These are phyloP conservation scores for Coendou prehensilis DNA, from an alignment of 2,797 vertebrate genomes.

Conservation along the genomic window DNA sequence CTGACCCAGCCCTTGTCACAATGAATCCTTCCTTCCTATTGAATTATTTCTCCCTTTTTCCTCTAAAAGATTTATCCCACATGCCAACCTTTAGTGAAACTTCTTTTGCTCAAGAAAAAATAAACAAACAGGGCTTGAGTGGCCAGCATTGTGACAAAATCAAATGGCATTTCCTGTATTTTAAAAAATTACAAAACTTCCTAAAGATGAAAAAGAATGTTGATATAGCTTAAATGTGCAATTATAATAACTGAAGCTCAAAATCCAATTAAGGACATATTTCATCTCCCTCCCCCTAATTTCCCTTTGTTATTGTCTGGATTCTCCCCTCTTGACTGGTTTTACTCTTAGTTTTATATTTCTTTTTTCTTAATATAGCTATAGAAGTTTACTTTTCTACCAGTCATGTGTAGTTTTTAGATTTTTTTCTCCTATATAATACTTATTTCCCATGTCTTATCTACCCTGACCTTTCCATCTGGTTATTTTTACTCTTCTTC, in stretches of 20 bases:
- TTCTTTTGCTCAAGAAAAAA: slow-evolving; percentile 80
- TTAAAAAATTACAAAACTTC: slow-evolving; percentile 65
- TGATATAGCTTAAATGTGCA: slow-evolving; percentile 60
- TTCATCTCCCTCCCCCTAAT: not conserved
- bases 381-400: slow-evolving; percentile 34
- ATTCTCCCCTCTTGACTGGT: not conserved
- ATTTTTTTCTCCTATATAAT: not conserved
- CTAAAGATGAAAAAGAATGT: slow-evolving; percentile 63
- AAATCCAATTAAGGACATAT: slow-evolving; percentile 62
- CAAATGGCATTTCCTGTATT: slow-evolving; percentile 79
- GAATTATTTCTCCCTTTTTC: slow-evolving; percentile 79
- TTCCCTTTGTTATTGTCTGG: not conserved
- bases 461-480: slow-evolving; percentile 36
- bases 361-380: not conserved
- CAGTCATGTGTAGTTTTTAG: not conserved
- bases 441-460: not conserved
- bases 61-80: slow-evolving; percentile 82
- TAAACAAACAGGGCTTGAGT: slow-evolving; percentile 78
- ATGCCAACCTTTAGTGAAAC: slow-evolving; percentile 81
- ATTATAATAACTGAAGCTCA: slow-evolving; percentile 49
- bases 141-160: slow-evolving; percentile 57
- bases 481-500: slow-evolving; percentile 66
- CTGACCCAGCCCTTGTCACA: slow-evolving; percentile 81
- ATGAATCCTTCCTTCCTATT: slow-evolving; percentile 84
- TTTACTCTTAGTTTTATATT: slow-evolving; percentile 11